Conservation (phyloP, 2,888 invertebrate species). For the Germaria angustata region DNA sequence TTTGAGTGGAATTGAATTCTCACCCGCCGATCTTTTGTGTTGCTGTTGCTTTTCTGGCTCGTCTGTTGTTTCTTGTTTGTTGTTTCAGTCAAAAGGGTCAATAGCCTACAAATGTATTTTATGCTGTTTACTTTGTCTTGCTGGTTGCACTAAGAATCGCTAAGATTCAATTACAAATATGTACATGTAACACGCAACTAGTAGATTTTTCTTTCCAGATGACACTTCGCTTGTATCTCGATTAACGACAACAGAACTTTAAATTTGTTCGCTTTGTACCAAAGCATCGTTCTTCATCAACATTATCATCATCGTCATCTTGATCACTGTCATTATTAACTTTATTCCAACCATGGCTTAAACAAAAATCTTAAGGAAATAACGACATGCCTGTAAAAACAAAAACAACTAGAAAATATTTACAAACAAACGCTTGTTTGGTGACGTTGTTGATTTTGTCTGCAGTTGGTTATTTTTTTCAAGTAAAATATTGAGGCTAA, state of each 20-base stretch:
- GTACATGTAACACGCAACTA: constrained; percentile 61
- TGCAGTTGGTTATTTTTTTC: neutral
- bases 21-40: constrained; percentile 38
- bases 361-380: constrained; percentile 26
- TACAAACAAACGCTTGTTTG: constrained; percentile 35
- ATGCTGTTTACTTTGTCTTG: constrained; percentile 1
- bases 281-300: constrained; percentile 10
- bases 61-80: constrained; percentile 1
- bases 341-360: constrained; percentile 23
- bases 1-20: constrained; percentile 7
- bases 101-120: constrained; percentile 43
- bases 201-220: constrained; percentile 41
- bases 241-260: constrained; percentile 10
- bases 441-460: constrained; percentile 18
- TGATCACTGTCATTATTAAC: constrained; percentile 16
- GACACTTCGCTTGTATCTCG: constrained; percentile 54
- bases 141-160: constrained; percentile 18
- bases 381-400: neutral
- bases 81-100: constrained; percentile 37
- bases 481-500: constrained; percentile 21
- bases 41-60: neutral
- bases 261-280: neutral
- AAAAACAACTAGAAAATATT: constrained; percentile 31
- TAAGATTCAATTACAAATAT: constrained; percentile 60
- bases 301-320: constrained; percentile 10